These are phyloP conservation scores for Coracopsis vasa DNA, from an alignment of 2,113 vertebrate genomes.

Conservation along the genomic window DNA sequence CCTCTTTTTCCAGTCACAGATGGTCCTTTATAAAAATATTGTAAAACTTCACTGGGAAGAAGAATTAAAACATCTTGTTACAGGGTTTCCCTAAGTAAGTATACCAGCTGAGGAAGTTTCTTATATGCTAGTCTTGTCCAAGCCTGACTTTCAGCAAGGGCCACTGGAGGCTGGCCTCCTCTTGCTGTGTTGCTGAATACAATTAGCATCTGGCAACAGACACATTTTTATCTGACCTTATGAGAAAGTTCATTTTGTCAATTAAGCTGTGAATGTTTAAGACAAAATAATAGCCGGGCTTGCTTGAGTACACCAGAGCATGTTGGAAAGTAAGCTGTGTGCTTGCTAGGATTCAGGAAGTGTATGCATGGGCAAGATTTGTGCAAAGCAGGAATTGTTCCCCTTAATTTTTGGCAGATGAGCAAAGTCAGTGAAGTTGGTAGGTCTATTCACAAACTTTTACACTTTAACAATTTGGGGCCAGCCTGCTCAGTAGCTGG, in stretches of 20 bases:
- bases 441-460: neutral
- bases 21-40: neutral
- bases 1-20: neutral
- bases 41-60: neutral
- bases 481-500: neutral
- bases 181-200: neutral
- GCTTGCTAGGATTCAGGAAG: neutral
- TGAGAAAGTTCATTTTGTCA: neutral
- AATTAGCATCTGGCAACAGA: neutral
- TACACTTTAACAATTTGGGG: neutral
- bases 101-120: neutral
- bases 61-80: neutral
- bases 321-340: neutral
- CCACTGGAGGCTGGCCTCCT: neutral
- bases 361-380: neutral
- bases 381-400: neutral
- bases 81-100: neutral
- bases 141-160: neutral
- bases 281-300: neutral
- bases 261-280: neutral
- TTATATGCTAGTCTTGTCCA: neutral
- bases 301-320: neutral
- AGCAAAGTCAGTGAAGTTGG: neutral
- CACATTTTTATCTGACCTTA: neutral
- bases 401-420: neutral